Evolutionary conservation across 2,797 vertebrate genomes (phyloP).

Genomic region (Lateolabrax maculatus): DNA sequence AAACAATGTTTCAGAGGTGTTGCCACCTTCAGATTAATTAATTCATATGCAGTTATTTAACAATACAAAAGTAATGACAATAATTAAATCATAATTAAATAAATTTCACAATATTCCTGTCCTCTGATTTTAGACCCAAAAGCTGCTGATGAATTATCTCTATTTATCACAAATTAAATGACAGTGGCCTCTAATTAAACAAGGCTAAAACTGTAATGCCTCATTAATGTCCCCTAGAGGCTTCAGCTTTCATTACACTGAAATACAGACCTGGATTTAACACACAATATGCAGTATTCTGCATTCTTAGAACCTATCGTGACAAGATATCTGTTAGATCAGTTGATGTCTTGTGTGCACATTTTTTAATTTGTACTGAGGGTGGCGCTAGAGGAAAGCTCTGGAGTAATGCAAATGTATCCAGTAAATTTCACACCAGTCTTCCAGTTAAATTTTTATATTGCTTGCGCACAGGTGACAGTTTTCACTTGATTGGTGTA

Average conservation of each 20-base stretch:
- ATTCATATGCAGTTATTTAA: conserved; percentile 29
- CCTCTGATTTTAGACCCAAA: conserved; percentile 3
- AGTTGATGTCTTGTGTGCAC: neutral
- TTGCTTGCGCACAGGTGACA: neutral
- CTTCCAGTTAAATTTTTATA: neutral
- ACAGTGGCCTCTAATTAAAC: neutral
- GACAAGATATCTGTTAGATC: neutral
- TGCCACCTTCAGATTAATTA: conserved; percentile 27
- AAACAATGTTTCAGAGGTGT: conserved; percentile 32
- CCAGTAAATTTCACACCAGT: neutral
- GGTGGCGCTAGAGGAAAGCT: neutral
- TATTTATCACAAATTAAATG: neutral
- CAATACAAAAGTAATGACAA: neutral
- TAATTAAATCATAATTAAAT: conserved; percentile 9
- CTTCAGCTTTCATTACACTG: neutral
- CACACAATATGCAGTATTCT: neutral
- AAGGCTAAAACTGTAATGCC: neutral
- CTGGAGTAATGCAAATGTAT: neutral
- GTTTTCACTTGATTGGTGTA: neutral
- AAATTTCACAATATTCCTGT: conserved; percentile 15
- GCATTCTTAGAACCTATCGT: neutral
- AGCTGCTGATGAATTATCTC: conserved; percentile 16
- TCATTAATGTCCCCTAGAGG: neutral
- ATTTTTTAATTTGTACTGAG: neutral
- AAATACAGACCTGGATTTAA: neutral